Evolutionary conservation across 92 coral and sea anemone species (phyloP).

Genomic region (Parazoanthus darwini): DNA sequence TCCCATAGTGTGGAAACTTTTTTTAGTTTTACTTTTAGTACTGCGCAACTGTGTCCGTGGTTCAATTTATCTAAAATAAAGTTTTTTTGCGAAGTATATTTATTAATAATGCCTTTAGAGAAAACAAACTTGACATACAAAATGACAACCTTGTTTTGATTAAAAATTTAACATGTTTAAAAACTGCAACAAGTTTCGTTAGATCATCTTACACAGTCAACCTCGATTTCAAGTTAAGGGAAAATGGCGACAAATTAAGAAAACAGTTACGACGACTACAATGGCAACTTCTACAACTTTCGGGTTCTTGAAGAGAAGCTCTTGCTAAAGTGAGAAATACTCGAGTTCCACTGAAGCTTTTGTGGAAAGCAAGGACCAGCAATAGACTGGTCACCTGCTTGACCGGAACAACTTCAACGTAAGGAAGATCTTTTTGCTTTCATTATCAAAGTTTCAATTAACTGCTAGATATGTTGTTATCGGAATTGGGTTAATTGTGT

Average conservation of each 20-base stretch:
- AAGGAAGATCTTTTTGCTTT: background rate
- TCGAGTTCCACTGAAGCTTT: background rate
- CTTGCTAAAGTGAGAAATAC: background rate
- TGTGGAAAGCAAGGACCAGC: background rate
- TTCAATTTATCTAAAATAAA: background rate
- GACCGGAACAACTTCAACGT: background rate
- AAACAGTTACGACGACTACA: background rate
- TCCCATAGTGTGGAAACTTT: background rate
- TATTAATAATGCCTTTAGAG: background rate
- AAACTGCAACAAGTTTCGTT: background rate
- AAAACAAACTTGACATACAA: background rate
- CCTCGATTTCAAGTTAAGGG: background rate
- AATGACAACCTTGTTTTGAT: conserved; percentile 9
- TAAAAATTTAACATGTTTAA: background rate
- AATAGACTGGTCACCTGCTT: background rate
- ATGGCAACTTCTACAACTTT: background rate
- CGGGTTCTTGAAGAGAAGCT: background rate
- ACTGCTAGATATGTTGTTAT: background rate
- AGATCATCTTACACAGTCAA: conserved; percentile 3
- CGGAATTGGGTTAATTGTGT: background rate
- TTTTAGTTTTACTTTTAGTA: background rate
- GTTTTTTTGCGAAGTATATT: background rate
- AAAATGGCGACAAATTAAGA: background rate
- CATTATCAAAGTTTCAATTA: background rate
- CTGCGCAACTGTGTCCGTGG: background rate